phyloP scores from a whole-genome alignment of 2,113 vertebrate genomes.

The Urocolius indicus region DNA sequence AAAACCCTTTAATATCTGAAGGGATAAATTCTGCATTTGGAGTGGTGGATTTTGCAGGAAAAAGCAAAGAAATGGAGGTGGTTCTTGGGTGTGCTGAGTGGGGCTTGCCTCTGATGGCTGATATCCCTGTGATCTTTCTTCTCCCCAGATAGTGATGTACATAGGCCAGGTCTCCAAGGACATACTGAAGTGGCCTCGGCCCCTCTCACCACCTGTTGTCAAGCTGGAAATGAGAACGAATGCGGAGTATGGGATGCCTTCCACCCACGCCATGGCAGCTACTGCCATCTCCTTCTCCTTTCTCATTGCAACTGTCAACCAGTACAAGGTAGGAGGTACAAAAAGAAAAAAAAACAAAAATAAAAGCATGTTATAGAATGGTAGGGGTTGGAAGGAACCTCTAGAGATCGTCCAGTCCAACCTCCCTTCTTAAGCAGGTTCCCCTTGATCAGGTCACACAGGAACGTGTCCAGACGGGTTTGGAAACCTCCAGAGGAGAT shows the following conservation, averaged over 20 bases:
- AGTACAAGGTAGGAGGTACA: conserved; percentile 83
- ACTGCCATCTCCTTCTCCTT: conserved; percentile 91
- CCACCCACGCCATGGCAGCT: conserved; percentile 96
- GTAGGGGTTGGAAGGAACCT: too few relatives aligned
- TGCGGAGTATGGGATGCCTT: conserved; percentile 93
- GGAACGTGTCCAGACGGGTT: too few relatives aligned
- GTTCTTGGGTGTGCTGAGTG: not conserved
- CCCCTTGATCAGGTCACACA: too few relatives aligned
- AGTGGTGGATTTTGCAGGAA: not conserved
- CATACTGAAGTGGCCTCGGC: conserved; percentile 92
- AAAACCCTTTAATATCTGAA: conserved; percentile 57
- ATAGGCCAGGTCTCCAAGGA: conserved; percentile 95
- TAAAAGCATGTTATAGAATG: too few relatives aligned
- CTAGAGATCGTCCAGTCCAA: too few relatives aligned
- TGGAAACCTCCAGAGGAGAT: too few relatives aligned
- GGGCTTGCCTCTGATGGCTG: not conserved
- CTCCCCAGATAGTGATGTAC: conserved; percentile 92
- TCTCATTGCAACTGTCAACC: conserved; percentile 81
- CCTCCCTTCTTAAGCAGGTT: too few relatives aligned
- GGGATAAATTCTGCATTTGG: not conserved
- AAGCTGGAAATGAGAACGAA: conserved; percentile 87
- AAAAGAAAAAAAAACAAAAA: not conserved
- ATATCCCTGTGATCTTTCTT: conserved; percentile 8
- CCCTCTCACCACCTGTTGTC: conserved; percentile 89
- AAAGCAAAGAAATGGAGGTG: not conserved